Evolutionary conservation across 1,140 invertebrate species (phyloP), one percentile per base, ranked within the genome.

Genomic region (Ips nitidus): DNA sequence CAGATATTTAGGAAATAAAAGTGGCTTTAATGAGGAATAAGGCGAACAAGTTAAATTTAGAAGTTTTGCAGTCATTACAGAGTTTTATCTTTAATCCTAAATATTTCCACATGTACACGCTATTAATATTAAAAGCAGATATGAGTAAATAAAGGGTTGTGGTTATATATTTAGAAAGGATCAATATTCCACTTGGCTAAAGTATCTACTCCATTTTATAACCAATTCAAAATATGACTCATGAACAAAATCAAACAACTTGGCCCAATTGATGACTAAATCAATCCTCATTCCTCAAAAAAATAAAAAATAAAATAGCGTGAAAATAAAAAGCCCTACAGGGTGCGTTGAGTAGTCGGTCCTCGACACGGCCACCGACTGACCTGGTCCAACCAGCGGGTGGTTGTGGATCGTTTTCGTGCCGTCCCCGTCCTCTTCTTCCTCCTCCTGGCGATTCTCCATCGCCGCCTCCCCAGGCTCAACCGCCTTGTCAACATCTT

Each of bases 331-430:
- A 61, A 66, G 67, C 67, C 67, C 67, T 69, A 69, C 61, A 71
- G 70, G 69, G 74, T 74, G 73, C 70, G 67, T 68, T 62, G 68
- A 63, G 61, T 58, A 41, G 57, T 55, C 57, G 59, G 61, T 70
- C 69, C 69, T 70, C 69, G 62, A 65, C 69, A 70, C 70, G 66
- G 72, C 69, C 73, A 60, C 76, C 75, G 73, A 79, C 77, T 79
- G 77, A 79, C 77, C 77, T 79, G 77, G 77, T 75, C 77, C 76
- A 71, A 78, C 68, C 61, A 73, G 69, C 45, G 61, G 69, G 47
- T 70, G 69, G 53, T 43, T 64, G 67, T 64, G 68, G 52, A 61
- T 52, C 4, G 56, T 41, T 7, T 7, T 50, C 4, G n/a, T 45
- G 41, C 43, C 43, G 52, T 38, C 8, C 4, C 58, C 68, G 2